Percentiles rank a stretch among this genome's conserved stretches.
Evolutionary conservation across 2,797 vertebrate genomes (phyloP).

Genomic region (Smutsia temminckii): DNA sequence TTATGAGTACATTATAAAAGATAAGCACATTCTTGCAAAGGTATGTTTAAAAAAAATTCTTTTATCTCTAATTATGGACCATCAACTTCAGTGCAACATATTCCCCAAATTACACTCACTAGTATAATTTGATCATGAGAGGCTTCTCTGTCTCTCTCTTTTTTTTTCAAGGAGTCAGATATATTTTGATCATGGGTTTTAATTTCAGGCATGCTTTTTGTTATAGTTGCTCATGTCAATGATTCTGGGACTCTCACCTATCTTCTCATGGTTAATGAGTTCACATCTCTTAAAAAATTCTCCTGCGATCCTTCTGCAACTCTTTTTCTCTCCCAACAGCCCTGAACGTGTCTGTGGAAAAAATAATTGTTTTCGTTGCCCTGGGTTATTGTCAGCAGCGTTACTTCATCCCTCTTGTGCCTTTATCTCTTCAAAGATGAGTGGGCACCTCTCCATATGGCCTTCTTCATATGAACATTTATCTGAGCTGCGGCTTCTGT

Average conservation of each 20-base stretch:
- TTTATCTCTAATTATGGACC: not conserved
- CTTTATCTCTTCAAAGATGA: not conserved
- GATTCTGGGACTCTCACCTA: not conserved
- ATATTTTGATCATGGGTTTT: conserved; percentile 31
- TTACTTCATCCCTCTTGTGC: not conserved
- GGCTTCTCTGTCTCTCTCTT: not conserved
- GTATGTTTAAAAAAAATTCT: conserved; percentile 82
- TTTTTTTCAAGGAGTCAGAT: not conserved
- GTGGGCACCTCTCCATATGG: not conserved
- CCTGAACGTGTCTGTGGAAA: not conserved
- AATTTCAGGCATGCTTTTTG: not conserved
- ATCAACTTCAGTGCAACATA: not conserved
- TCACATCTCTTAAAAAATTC: conserved; percentile 25
- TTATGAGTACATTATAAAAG: conserved; percentile 99
- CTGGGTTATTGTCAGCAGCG: conserved; percentile 39
- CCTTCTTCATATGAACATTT: conserved; percentile 14
- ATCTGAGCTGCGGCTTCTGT: not conserved
- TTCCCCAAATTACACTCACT: not conserved
- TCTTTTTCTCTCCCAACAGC: conserved; percentile 6
- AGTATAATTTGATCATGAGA: conserved; percentile 36
- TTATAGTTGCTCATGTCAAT: not conserved
- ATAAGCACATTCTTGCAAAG: conserved; percentile 99
- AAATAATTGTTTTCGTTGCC: conserved; percentile 67
- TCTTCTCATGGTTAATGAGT: not conserved
- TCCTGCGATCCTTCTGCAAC: conserved; percentile 21